These are phyloP conservation scores for Xenopus laevis DNA, from an alignment of 2,113 vertebrate species.

Conservation along the genomic window DNA sequence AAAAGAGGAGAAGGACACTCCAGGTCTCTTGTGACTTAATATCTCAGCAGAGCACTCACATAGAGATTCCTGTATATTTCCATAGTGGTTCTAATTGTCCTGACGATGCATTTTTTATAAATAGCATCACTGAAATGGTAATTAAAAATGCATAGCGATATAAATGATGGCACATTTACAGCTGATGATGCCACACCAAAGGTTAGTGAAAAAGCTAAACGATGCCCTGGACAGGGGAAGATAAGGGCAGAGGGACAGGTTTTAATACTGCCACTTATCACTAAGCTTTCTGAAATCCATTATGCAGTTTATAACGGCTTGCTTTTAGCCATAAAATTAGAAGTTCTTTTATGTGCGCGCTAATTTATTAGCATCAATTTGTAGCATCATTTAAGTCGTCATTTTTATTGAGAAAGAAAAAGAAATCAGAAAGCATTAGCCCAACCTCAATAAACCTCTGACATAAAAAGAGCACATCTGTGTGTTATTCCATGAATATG, in stretches of 20 bases:
- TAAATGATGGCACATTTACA: constrained; percentile 48
- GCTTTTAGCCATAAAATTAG: constrained; percentile 62
- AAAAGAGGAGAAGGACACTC: neutral
- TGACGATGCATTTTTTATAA: constrained; percentile 49
- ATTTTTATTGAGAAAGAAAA: constrained; percentile 45
- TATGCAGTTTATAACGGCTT: constrained; percentile 55
- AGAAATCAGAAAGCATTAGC: constrained; percentile 54
- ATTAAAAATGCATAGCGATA: constrained; percentile 51
- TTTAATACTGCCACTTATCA: constrained; percentile 68
- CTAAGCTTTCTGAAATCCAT: constrained; percentile 62
- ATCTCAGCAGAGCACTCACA: neutral
- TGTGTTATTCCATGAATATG: constrained; percentile 26
- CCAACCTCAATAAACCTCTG: constrained; percentile 47
- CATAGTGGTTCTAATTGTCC: neutral
- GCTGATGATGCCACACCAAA: constrained; percentile 64
- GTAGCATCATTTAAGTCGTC: constrained; percentile 56
- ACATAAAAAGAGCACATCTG: constrained; percentile 42
- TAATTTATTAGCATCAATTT: constrained; percentile 68
- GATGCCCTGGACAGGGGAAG: constrained; percentile 65
- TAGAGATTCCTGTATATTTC: neutral
- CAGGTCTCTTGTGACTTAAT: neutral
- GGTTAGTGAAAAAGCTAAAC: constrained; percentile 67
- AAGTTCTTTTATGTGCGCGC: constrained; percentile 56
- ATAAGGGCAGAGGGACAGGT: constrained; percentile 66
- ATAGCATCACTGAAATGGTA: constrained; percentile 60